Evolutionary conservation across 2,888 invertebrate species (phyloP).

Genomic region (Hofmannophila pseudospretella): DNA sequence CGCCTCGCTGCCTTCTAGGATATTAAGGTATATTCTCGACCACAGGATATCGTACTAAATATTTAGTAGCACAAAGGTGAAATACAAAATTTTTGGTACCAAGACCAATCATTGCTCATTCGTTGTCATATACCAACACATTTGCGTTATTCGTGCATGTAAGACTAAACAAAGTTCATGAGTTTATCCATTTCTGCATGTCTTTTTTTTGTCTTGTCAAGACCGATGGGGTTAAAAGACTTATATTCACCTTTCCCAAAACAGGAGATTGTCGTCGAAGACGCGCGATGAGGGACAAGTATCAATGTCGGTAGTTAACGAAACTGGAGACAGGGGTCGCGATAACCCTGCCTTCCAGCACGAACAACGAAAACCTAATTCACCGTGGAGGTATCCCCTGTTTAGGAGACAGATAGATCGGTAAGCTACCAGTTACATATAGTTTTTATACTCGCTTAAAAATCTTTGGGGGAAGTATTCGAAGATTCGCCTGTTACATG

Average conservation of each 20-base stretch:
- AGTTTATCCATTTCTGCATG: slow-evolving; percentile 1
- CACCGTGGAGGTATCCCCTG: slow-evolving; percentile 85
- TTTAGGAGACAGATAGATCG: slow-evolving; percentile 69
- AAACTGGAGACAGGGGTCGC: slow-evolving; percentile 68
- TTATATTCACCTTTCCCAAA: too few species aligned
- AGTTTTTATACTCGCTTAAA: not conserved
- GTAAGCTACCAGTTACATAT: slow-evolving; percentile 33
- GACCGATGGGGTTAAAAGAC: too few species aligned
- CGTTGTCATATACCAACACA: too few species aligned
- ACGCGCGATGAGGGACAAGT: slow-evolving; percentile 77
- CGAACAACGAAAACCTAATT: slow-evolving; percentile 80
- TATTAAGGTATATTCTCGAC: slow-evolving; percentile 81
- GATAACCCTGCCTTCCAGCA: slow-evolving; percentile 85
- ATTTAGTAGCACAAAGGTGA: too few species aligned
- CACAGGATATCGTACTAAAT: too few species aligned
- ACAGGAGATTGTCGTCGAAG: slow-evolving; percentile 84
- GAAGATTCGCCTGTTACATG: too few species aligned
- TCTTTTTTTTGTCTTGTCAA: too few species aligned
- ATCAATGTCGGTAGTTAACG: slow-evolving; percentile 63
- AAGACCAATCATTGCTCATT: too few species aligned
- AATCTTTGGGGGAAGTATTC: too few species aligned
- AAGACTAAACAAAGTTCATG: not conserved
- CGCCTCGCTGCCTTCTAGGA: slow-evolving; percentile 75
- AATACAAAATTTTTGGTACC: too few species aligned
- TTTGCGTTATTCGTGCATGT: not conserved